Base-by-base conservation (phyloP, 2,113 vertebrate species). In the Paracyprichromis sp. region DNA sequence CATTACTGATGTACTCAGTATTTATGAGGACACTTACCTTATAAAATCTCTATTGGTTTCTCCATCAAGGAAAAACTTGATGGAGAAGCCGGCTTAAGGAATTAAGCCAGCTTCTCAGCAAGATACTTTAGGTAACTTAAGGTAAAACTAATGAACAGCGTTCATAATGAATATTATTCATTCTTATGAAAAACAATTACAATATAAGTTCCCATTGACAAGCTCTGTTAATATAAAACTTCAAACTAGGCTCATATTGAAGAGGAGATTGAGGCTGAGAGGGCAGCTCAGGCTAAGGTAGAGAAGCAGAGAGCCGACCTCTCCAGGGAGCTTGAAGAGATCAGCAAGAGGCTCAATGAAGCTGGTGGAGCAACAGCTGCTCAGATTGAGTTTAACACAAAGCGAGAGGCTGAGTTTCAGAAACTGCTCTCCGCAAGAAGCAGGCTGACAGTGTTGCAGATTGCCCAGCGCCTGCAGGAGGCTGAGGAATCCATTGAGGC, bases 391-490 rank as follows among this genome's bases (percentile, higher is more conserved):
- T 6, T 29, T 6, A 29, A 29, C 29, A 6, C 5, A 6, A 6
- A 29, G 29, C 29, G 29, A 29, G 29, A 29, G 29, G 29, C 29
- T 29, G 29, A 29, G 29, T 29, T 29, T 6, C 29, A 29, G 29
- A 29, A 29, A 29, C 29, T 29, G 29, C 29, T 29, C 29, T 29
- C 29, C 29, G 29, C 5, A 29, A 29, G 29, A 29, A 29, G 29
- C 29, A 29, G 29, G 29, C 29, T 29, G 5, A 29, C 29, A 29
- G 29, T 29, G 29, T 29, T 29, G 29, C 29, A 29, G 29, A 29
- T 96, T 78, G 95, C 95, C 76, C 95, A 96, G 93, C 95, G 21
- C 21, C 21, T 21, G 21, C 21, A 21, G 21, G 21, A 21, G 21
- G 21, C 21, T 21, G 21, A 21, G 21, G 21, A 21, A 21, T 21